phyloP scores from a whole-genome alignment of 2,888 invertebrate species.

The Papilio gigon region DNA sequence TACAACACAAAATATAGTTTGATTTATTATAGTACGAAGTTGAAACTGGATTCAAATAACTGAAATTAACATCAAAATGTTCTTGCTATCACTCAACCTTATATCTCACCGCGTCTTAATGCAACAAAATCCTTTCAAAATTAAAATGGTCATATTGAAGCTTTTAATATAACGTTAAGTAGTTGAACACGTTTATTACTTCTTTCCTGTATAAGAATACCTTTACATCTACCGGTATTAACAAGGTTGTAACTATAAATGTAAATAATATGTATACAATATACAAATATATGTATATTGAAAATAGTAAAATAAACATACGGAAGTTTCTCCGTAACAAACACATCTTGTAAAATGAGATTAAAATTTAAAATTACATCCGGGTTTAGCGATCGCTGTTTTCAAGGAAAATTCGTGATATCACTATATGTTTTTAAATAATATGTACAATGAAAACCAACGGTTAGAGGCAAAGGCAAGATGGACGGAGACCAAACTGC shows the following conservation, averaged over 20 bases:
- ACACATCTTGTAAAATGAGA: constrained; percentile 25
- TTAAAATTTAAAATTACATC: constrained; percentile 22
- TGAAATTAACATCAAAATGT: background rate
- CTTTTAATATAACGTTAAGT: constrained; percentile 9
- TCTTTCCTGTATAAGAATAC: constrained; percentile 20
- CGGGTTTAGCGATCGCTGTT: constrained; percentile 8
- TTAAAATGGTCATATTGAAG: constrained; percentile 12
- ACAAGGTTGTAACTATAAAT: constrained; percentile 31
- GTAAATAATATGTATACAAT: constrained; percentile 18
- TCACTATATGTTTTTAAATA: background rate
- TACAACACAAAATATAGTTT: too few relatives aligned
- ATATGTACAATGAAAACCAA: background rate
- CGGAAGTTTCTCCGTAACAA: constrained; percentile 19
- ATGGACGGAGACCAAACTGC: too few relatives aligned
- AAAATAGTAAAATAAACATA: constrained; percentile 8
- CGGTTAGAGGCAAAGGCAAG: background rate
- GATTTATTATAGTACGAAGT: background rate
- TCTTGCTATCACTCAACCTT: background rate
- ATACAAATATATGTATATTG: constrained; percentile 5
- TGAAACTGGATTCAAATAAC: background rate
- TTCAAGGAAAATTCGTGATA: background rate
- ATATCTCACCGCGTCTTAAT: background rate
- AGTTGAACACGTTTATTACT: constrained; percentile 21
- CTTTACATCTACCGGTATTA: constrained; percentile 27
- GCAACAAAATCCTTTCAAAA: constrained; percentile 14